phyloP scores from a whole-genome alignment of 2,888 invertebrate genomes.

The Craniophora ligustri region DNA sequence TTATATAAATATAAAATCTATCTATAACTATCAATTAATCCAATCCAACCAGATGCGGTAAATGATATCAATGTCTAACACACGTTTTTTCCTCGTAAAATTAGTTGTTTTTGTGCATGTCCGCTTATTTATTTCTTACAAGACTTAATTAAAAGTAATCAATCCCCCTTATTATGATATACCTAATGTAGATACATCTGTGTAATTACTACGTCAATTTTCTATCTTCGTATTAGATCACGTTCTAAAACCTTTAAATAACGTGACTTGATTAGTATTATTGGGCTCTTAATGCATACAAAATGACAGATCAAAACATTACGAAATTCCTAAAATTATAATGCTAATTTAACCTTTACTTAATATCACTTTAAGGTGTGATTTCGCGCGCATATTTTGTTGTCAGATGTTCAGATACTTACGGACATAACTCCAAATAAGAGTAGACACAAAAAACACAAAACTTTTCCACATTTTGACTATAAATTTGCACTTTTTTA shows the following conservation, averaged over 20 bases:
- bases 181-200: conserved; percentile 3
- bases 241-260: conserved; percentile 24
- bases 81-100: too few relatives aligned
- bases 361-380: neutral
- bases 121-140: neutral
- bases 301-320: conserved; percentile 17
- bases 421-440: conserved; percentile 67
- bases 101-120: too few relatives aligned
- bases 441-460: conserved; percentile 63
- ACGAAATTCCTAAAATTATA: conserved; percentile 1
- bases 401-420: conserved; percentile 52
- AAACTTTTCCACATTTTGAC: conserved; percentile 64
- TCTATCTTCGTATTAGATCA: conserved; percentile 9
- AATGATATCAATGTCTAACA: too few relatives aligned
- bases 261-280: conserved; percentile 39
- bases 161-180: conserved; percentile 4
- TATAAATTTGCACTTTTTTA: conserved; percentile 44
- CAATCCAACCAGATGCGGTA: too few relatives aligned
- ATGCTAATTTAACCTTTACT: conserved; percentile 14
- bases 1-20: too few relatives aligned
- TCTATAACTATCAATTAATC: too few relatives aligned
- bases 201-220: conserved; percentile 14
- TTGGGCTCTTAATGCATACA: conserved; percentile 19
- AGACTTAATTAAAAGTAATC: conserved; percentile 32
- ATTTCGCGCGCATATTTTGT: conserved; percentile 10